Conservation (phyloP, 2,888 invertebrate species). For the Chrysotoxum bicinctum region DNA sequence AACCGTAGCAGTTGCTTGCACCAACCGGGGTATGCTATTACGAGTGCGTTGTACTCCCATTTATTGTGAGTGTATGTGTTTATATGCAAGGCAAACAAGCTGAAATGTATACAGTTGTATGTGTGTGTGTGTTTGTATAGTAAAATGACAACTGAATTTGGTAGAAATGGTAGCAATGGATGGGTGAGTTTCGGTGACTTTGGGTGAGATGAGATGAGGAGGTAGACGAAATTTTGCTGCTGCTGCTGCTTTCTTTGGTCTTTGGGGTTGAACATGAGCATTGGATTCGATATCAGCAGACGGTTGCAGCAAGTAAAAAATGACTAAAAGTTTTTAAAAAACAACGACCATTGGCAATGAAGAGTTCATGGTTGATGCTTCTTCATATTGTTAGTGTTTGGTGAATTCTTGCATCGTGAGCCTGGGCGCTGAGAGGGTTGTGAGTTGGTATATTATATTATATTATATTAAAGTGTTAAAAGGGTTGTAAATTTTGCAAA, state of each 20-base stretch:
- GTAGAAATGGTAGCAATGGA: slow-evolving; percentile 20
- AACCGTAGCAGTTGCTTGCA: slow-evolving; percentile 39
- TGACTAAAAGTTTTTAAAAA: slow-evolving; percentile 5
- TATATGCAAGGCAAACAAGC: slow-evolving; percentile 35
- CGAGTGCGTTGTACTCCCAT: slow-evolving; percentile 70
- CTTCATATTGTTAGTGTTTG: neutral
- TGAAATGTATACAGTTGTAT: neutral
- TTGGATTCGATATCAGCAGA: slow-evolving; percentile 57
- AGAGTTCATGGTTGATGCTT: slow-evolving; percentile 62
- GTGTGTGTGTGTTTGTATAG: neutral
- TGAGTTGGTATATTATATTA: neutral
- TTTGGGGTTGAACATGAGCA: slow-evolving; percentile 31
- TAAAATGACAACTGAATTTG: slow-evolving; percentile 47
- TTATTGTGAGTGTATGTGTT: slow-evolving; percentile 34
- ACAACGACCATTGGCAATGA: slow-evolving; percentile 45
- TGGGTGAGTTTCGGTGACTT: neutral
- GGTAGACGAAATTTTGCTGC: neutral
- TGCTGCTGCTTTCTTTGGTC: slow-evolving; percentile 40
- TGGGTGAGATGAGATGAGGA: neutral
- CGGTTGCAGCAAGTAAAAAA: slow-evolving; percentile 35
- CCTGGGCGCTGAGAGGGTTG: neutral
- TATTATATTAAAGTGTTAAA: neutral
- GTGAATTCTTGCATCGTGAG: slow-evolving; percentile 5
- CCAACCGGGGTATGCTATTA: slow-evolving; percentile 43
- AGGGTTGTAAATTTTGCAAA: neutral